Evolutionary conservation across 2,888 invertebrate species (phyloP), one percentile per base, ranked within the genome.

Genomic region (Biston betularia): DNA sequence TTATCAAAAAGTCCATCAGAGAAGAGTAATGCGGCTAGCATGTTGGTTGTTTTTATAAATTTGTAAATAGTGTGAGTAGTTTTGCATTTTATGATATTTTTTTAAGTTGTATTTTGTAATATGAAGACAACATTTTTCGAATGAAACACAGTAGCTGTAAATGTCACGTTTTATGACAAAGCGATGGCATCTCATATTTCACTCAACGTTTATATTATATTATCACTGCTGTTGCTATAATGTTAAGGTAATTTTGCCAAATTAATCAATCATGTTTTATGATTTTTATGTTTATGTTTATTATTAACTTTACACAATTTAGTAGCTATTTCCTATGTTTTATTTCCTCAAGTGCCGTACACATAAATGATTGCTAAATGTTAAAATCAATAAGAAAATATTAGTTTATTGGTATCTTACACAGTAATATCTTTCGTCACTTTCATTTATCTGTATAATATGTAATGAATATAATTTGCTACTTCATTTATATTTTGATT

Each of bases 131-230:
- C 1, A 15, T 40, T 55, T n/a, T 12, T n/a, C 24, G 15, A 10
- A 6, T 15, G 33, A 42, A 46, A 58, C 46, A 9, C 54, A 60
- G 61, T 56, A 61, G 61, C 53, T 40, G 11, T 40, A 65, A 66
- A 66, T 57, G 61, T 53, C 61, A 62, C 48, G 10, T 14, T 66
- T 66, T 65, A 65, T 60, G 40, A 15, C 11, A 54, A 63, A 48
- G 48, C 45, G 45, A 40, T 57, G 42, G 33, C 50, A 55, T 45
- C 15, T 46, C 33, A 10, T 15, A 52, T 34, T 53, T 55, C 49
- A 65, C 59, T 65, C 35, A 59, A 52, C 34, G 33, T 33, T 56
- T 62, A 46, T 53, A 61, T 62, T 62, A 46, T 53, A 61, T 57
- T 11, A 53, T 59, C 59, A 2, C 42, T 5, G 24, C 38, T 49